Evolutionary conservation across 1,140 invertebrate species (phyloP).

Genomic region (Metaphire vulgaris): DNA sequence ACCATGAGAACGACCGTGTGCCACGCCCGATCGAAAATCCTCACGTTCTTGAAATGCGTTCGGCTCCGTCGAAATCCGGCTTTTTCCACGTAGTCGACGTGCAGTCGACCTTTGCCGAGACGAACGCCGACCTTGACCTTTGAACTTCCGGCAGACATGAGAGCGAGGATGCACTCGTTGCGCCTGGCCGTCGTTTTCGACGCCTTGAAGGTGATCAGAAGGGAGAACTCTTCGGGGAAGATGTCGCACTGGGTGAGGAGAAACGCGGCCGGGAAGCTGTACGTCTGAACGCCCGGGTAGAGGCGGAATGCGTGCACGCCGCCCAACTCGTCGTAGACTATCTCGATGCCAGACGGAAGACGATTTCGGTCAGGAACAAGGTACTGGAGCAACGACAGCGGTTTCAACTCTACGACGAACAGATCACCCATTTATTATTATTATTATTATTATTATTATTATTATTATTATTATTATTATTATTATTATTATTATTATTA

Average conservation of each 20-base stretch:
- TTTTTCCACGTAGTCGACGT: neutral
- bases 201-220: constrained; percentile 21
- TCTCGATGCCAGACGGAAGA: constrained; percentile 26
- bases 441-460: no score
- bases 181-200: neutral
- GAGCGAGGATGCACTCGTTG: constrained; percentile 8
- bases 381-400: constrained; percentile 16
- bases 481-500: no score
- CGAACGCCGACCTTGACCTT: constrained; percentile 12
- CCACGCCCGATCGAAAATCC: constrained; percentile 22
- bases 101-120: constrained; percentile 1
- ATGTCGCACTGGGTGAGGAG: constrained; percentile 5
- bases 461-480: no score
- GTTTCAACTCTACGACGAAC: constrained; percentile 17
- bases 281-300: neutral
- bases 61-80: neutral
- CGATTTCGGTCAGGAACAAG: neutral
- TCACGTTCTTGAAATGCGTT: neutral
- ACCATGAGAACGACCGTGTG: constrained; percentile 21
- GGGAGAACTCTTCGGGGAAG: constrained; percentile 15
- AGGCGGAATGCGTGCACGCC: constrained; percentile 18
- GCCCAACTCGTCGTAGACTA: constrained; percentile 23
- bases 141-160: neutral
- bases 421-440: no score
- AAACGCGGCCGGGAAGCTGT: constrained; percentile 12